Evolutionary conservation across 1,140 invertebrate species (phyloP), one percentile per base, ranked within the genome.

Genomic region (Asbolus verrucosus): DNA sequence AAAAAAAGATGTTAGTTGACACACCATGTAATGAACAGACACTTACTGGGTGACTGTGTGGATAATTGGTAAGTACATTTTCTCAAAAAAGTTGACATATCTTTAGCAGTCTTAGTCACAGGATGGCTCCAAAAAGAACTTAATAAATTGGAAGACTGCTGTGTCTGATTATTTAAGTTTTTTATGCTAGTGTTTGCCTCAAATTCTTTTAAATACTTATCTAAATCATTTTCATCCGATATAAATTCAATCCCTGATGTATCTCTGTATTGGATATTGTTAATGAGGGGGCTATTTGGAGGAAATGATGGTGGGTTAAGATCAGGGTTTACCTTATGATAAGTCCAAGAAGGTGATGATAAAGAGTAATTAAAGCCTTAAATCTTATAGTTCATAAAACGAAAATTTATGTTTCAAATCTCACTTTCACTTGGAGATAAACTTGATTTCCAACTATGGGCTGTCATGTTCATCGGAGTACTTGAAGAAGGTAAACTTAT

Each of bases 81-180:
- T 75, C 80, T 81, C 24, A 87, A 75, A 61, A 86, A 76, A 2
- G 85, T 81, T 2, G 85, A 84, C 9, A 85, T 80, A 73, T 87
- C 86, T 60, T 82, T 81, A n/a, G 82, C 80, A 73, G 76, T 81
- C 72, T 83, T 81, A 38, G 81, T 84, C 5, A 84, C 82, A 50
- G 86, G 85, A 80, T 87, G 84, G 33, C 82, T 85, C 85, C 86
- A 88, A 73, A 87, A 87, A 1, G 83, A 83, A 75, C 84, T 87
- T 16, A 81, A 63, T 36, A 79, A 59, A 70, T 80, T 79, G 15
- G 71, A 70, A 2, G 73, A 41, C 31, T 69, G 68, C 36, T 72
- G 39, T 16, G 60, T 38, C 65, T 73, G 74, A 31, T 65, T 73
- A 6, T 69, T 14, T n/a, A 73, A 30, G 67, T 72, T 74, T 21